phyloP scores from a whole-genome alignment of 2,888 invertebrate genomes.

The Patella depressa region DNA sequence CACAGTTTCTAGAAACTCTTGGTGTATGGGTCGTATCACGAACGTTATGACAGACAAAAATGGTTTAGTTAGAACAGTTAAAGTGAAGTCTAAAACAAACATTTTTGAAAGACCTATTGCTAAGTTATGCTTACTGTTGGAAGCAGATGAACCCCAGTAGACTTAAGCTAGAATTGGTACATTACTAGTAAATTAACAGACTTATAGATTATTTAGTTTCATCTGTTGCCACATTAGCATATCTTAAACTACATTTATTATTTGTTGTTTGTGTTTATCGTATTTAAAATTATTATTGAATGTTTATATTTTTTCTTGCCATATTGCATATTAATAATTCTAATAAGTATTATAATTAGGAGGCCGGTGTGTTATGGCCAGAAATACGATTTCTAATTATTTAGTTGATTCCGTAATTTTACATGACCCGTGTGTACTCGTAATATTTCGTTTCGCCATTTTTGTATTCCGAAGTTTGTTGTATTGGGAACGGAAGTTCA shows the following conservation, averaged over 20 bases:
- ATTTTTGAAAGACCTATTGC: neutral
- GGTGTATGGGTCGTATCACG: slow-evolving; percentile 12
- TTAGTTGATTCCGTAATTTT: no score
- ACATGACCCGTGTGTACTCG: no score
- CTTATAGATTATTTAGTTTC: neutral
- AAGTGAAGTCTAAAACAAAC: slow-evolving; percentile 8
- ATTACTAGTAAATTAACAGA: neutral
- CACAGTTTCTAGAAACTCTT: slow-evolving; percentile 14
- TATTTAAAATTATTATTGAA: neutral
- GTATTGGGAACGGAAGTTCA: no score
- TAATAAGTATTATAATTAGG: neutral
- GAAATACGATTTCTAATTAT: no score
- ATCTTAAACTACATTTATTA: neutral
- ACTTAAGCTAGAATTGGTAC: neutral
- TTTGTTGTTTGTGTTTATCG: neutral
- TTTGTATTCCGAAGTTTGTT: no score
- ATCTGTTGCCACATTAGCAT: no score
- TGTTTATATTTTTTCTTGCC: neutral
- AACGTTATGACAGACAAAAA: slow-evolving; percentile 11
- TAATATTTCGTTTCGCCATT: no score
- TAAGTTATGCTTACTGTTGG: neutral
- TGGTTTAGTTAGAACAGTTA: slow-evolving; percentile 17
- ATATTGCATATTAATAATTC: no score
- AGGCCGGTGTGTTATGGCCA: slow-evolving; percentile 4
- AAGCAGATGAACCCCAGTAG: neutral